These are phyloP conservation scores for Macroglossus sobrinus DNA, from an alignment of 2,113 vertebrate species.

Conservation along the genomic window DNA sequence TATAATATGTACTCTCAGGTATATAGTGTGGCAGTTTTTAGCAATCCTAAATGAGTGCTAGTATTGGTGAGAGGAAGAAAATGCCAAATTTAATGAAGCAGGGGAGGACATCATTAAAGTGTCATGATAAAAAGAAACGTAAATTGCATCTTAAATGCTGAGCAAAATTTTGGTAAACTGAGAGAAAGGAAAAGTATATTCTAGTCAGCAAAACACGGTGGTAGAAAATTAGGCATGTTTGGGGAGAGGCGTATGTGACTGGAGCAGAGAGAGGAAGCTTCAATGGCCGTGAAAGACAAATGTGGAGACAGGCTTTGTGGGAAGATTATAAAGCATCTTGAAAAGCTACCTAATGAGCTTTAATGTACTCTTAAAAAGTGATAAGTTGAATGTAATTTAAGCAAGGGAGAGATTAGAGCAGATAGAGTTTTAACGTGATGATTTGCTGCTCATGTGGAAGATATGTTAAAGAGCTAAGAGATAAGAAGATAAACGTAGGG, in stretches of 20 bases:
- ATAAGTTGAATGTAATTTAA: neutral
- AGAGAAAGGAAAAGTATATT: neutral
- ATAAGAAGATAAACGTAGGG: neutral
- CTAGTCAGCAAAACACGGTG: neutral
- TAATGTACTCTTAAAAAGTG: neutral
- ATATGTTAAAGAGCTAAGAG: neutral
- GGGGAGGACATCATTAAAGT: neutral
- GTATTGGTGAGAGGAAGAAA: neutral
- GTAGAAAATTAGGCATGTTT: rapidly evolving
- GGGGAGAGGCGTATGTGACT: neutral
- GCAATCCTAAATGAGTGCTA: neutral
- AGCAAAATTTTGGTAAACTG: neutral
- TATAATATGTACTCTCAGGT: neutral
- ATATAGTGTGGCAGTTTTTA: neutral
- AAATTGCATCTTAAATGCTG: neutral
- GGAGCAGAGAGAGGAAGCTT: neutral
- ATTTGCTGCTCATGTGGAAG: neutral
- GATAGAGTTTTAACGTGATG: neutral
- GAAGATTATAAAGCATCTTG: neutral
- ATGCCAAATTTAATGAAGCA: neutral
- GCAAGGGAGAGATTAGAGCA: neutral
- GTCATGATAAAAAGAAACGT: neutral
- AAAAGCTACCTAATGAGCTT: neutral
- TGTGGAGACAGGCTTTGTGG: neutral
- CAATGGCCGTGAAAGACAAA: neutral